Percentiles rank a stretch among this genome's conserved stretches.
Conservation (phyloP, 2,113 vertebrate species). For the Bubalus kerabau region DNA sequence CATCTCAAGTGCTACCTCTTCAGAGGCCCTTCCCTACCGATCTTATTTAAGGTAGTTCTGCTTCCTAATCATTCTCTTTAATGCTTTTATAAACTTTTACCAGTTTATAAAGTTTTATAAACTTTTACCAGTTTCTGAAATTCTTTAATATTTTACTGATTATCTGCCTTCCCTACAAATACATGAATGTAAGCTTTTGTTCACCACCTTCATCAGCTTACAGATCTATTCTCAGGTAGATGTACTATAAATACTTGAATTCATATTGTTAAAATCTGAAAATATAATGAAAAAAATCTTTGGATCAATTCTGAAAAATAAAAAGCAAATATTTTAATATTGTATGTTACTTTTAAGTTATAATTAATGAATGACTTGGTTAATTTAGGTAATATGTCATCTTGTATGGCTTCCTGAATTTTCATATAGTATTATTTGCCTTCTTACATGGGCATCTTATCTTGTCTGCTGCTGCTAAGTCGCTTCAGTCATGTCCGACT, state of each 20-base stretch:
- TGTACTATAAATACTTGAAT: not conserved
- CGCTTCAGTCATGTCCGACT: too few species aligned
- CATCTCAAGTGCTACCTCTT: not conserved
- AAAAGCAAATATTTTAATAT: not conserved
- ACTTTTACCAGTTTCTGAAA: not conserved
- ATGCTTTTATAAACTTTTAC: not conserved
- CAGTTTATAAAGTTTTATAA: not conserved
- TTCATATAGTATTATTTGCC: not conserved
- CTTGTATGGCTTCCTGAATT: not conserved
- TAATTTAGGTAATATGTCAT: not conserved
- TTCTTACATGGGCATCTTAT: not conserved
- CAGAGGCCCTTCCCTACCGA: not conserved
- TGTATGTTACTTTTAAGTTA: not conserved
- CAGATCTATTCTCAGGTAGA: not conserved
- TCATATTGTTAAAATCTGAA: constrained; percentile 5
- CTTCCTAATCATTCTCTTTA: not conserved
- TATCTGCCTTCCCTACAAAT: not conserved
- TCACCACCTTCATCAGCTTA: not conserved
- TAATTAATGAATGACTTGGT: not conserved
- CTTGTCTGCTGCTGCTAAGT: too few species aligned
- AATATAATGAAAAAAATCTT: not conserved
- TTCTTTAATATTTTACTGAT: not conserved
- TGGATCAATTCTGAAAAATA: not conserved
- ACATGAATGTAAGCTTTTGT: not conserved
- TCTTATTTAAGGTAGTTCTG: not conserved